Percentiles rank a stretch among this genome's conserved stretches.
Conservation (phyloP, 1,140 invertebrate genomes). For the Diprion similis region DNA sequence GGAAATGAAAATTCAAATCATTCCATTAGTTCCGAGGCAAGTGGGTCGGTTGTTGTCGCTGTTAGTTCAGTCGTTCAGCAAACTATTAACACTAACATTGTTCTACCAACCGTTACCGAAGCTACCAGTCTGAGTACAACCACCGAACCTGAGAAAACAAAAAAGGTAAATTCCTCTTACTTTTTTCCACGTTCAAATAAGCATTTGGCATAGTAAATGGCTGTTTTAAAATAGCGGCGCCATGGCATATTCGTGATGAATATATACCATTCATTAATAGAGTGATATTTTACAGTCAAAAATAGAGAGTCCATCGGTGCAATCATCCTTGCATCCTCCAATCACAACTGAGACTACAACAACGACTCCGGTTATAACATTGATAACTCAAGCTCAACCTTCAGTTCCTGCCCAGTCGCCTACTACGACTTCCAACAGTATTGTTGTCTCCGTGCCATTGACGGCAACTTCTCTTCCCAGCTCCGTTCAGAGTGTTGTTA, state of each 20-base stretch:
- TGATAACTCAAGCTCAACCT: slow-evolving; percentile 48
- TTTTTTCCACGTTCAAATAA: neutral
- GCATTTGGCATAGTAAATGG: neutral
- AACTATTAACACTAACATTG: slow-evolving; percentile 30
- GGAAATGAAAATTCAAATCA: slow-evolving; percentile 56
- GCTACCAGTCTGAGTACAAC: slow-evolving; percentile 47
- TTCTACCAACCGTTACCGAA: slow-evolving; percentile 48
- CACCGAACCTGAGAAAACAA: slow-evolving; percentile 48
- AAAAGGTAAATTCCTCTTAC: slow-evolving; percentile 39
- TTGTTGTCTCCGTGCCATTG: slow-evolving; percentile 55
- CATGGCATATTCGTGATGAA: neutral
- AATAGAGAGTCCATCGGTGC: slow-evolving; percentile 45
- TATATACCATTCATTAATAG: neutral
- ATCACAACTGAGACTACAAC: slow-evolving; percentile 46
- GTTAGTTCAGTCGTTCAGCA: slow-evolving; percentile 36
- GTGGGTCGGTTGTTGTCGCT: slow-evolving; percentile 45
- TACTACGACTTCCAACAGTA: slow-evolving; percentile 52
- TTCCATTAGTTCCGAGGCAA: slow-evolving; percentile 51
- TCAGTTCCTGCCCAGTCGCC: slow-evolving; percentile 46
- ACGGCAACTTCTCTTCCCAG: slow-evolving; percentile 49
- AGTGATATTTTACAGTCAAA: slow-evolving; percentile 39
- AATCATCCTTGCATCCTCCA: slow-evolving; percentile 38
- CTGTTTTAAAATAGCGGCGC: neutral
- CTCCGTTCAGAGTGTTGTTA: slow-evolving; percentile 46
- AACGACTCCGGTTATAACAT: slow-evolving; percentile 54